Conservation (phyloP, 2,797 vertebrate genomes). For the Distichodus sexfasciatus region DNA sequence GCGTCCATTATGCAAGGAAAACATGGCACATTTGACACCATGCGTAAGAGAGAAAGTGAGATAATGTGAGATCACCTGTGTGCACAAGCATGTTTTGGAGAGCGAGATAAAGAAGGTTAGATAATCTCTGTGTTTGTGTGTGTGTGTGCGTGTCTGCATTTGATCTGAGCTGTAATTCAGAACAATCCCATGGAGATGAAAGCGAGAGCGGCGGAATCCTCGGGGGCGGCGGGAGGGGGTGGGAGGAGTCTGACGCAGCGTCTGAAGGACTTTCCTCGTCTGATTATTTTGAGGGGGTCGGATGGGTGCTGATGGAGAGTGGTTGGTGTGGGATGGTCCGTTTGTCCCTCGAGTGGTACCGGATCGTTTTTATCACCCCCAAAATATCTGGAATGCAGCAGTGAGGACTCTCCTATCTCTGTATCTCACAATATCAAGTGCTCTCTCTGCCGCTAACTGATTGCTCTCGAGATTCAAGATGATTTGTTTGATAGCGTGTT, state of each 20-base stretch:
- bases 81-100: neutral
- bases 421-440: constrained; percentile 24
- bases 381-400: constrained; percentile 11
- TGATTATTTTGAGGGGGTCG: too few species aligned
- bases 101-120: constrained; percentile 15
- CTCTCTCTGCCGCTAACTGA: constrained; percentile 11
- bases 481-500: constrained; percentile 30
- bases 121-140: neutral
- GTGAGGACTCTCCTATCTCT: neutral
- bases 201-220: constrained; percentile 17
- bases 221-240: constrained; percentile 13
- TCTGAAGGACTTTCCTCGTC: constrained; percentile 11
- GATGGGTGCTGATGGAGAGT: too few species aligned
- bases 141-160: neutral
- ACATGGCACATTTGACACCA: too few species aligned
- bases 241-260: constrained; percentile 17
- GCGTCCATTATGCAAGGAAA: too few species aligned
- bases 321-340: constrained; percentile 30
- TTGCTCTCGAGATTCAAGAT: constrained; percentile 41
- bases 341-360: constrained; percentile 9
- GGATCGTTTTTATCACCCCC: constrained; percentile 19
- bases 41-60: too few species aligned
- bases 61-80: too few species aligned
- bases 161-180: constrained; percentile 30
- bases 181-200: constrained; percentile 47